Evolutionary conservation across 2,113 vertebrate species (phyloP).

Genomic region (Prionailurus bengalensis): DNA sequence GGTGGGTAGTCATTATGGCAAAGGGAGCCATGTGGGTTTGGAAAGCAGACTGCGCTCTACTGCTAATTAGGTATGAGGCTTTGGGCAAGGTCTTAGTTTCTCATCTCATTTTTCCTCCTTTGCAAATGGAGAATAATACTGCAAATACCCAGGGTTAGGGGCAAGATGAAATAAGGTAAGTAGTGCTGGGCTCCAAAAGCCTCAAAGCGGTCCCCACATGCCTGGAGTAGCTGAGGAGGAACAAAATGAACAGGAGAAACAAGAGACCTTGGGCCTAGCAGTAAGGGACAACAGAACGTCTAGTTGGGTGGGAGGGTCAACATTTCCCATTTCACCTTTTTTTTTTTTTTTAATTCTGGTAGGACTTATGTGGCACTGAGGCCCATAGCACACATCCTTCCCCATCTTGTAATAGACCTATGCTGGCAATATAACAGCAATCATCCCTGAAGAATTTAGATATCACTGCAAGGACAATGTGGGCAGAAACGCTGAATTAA

Average conservation of each 20-base stretch:
- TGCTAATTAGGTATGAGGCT: not conserved
- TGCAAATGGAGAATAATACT: not conserved
- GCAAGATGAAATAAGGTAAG: not conserved
- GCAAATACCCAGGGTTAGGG: not conserved
- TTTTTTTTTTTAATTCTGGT: not conserved
- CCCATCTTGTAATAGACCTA: accelerated
- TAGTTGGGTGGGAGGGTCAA: not conserved
- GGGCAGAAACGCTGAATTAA: not conserved
- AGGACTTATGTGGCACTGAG: not conserved
- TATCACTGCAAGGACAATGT: not conserved
- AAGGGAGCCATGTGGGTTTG: not conserved
- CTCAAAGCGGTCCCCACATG: not conserved
- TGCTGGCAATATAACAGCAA: not conserved
- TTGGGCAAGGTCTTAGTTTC: not conserved
- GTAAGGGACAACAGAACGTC: too few relatives aligned
- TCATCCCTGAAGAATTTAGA: not conserved
- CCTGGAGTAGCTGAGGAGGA: not conserved
- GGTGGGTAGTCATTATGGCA: not conserved
- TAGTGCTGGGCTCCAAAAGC: not conserved
- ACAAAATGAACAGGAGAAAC: not conserved
- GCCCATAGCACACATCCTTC: too few relatives aligned
- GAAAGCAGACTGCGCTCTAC: not conserved
- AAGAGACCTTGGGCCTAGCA: not conserved
- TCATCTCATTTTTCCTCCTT: not conserved
- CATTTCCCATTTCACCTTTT: not conserved